Conservation (phyloP, 2,888 invertebrate genomes). For the Rhimphoctona megacephalus region DNA sequence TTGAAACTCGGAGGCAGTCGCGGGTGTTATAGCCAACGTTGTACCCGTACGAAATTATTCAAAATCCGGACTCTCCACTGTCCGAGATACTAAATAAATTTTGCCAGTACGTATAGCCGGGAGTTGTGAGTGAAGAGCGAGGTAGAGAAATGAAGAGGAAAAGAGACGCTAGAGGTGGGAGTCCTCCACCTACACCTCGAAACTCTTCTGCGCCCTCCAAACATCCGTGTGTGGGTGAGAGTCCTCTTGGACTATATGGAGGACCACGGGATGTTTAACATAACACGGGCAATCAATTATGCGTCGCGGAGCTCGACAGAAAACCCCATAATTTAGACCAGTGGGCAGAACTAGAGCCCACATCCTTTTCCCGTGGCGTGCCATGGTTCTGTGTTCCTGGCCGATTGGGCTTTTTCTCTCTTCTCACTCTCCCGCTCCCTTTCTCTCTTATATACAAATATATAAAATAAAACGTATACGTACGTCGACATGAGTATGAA, state of each 20-base stretch:
- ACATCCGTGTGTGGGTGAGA: constrained; percentile 61
- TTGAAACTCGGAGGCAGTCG: neutral
- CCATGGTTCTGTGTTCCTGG: constrained; percentile 42
- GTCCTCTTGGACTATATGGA: constrained; percentile 55
- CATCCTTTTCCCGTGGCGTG: constrained; percentile 64
- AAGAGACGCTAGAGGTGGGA: constrained; percentile 47
- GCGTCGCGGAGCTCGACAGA: constrained; percentile 81
- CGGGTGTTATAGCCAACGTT: constrained; percentile 38
- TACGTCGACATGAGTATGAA: constrained; percentile 18
- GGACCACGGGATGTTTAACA: constrained; percentile 82
- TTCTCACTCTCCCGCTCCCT: constrained; percentile 2
- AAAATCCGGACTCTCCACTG: constrained; percentile 82
- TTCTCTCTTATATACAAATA: constrained; percentile 9
- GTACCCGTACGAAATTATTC: constrained; percentile 78
- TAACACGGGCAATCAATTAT: constrained; percentile 85
- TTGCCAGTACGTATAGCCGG: constrained; percentile 71
- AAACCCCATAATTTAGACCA: constrained; percentile 83
- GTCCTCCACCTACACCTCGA: constrained; percentile 67
- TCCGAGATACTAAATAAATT: constrained; percentile 83
- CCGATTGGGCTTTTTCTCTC: constrained; percentile 58
- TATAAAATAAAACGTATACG: constrained; percentile 12
- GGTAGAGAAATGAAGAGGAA: constrained; percentile 73
- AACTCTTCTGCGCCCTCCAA: constrained; percentile 52
- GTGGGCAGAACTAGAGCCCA: constrained; percentile 81
- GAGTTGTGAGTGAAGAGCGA: constrained; percentile 70